Conservation (phyloP, 2,113 vertebrate genomes). For the Tragelaphus imberbis region DNA sequence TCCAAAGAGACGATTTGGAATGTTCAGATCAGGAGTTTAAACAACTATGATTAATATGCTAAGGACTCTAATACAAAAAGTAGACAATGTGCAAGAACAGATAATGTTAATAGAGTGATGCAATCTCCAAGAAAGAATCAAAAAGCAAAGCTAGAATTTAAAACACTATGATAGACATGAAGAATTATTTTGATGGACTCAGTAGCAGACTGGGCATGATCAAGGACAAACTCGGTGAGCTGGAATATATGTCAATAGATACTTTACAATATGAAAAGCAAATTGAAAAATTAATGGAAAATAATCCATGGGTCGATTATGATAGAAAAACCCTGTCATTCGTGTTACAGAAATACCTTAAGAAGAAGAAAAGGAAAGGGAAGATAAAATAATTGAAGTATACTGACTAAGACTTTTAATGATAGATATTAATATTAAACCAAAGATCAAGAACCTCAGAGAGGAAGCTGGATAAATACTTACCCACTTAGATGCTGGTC, state of each 20-base stretch:
- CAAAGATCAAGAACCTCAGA: not conserved
- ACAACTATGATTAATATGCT: not conserved
- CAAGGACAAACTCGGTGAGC: not conserved
- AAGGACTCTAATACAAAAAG: not conserved
- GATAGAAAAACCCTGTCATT: not conserved
- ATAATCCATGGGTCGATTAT: not conserved
- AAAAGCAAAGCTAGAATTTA: not conserved
- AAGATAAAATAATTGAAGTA: not conserved
- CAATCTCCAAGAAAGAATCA: not conserved
- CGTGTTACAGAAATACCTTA: not conserved
- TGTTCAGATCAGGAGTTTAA: not conserved
- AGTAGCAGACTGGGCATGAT: not conserved
- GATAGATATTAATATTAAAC: not conserved
- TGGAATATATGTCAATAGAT: not conserved
- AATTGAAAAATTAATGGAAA: not conserved
- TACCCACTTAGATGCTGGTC: not conserved
- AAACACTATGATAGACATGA: not conserved
- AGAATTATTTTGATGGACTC: not conserved
- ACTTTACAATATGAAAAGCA: not conserved
- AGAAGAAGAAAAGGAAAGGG: not conserved
- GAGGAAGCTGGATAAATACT: not conserved
- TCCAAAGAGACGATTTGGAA: not conserved
- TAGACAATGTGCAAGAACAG: not conserved
- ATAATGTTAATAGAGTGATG: not conserved
- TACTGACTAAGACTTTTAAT: not conserved